Evolutionary conservation across 2,113 vertebrate genomes (phyloP), one percentile per base, ranked within the genome.

Genomic region (Cebus imitator): DNA sequence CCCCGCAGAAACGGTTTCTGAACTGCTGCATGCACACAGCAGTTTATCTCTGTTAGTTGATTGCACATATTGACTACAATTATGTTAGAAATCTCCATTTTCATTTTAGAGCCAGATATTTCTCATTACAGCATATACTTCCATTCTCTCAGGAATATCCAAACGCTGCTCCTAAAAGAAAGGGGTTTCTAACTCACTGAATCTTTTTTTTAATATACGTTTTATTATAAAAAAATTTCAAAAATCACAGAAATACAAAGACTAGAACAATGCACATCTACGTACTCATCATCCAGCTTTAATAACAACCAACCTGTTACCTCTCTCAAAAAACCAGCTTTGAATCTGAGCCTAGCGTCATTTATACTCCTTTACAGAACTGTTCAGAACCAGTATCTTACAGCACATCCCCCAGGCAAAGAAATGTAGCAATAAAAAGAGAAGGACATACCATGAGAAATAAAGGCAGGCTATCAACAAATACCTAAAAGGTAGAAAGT

Each of bases 191-290:
- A 40, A 40, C 37, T 40, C 37, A 40, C 37, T 40, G 37, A 40
- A 40, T 40, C 37, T 40, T 40, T 40, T 40, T 40, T 40, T 40
- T 40, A 40, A 20, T 72, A n/a, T 70, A 52, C 1, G 10, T 90
- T 86, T 81, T 40, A 21, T 82, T 79, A 79, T 52, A 32, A 90
- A 96, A 37, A 61, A 55, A 30, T 43, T 64, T 96, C 2, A 64
- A 91, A 93, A 83, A 50, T 48, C 87, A 81, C 17, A 81, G 52
- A 93, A 96, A 58, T 45, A 68, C 12, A 90, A 91, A 90, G 45
- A 85, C 10, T 80, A 80, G 27, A 82, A n/a, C 72, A 87, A 94
- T 75, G 0, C 76, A 20, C 10, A n/a, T 37, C n/a, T 85, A 37
- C 16, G 18, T 84, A 35, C 8, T 90, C 16, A 58, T 87, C 17